A percentile compares a stretch with the other conserved stretches of the same genome.
Conservation (phyloP, 2,113 vertebrate genomes). For the Microtus pennsylvanicus region DNA sequence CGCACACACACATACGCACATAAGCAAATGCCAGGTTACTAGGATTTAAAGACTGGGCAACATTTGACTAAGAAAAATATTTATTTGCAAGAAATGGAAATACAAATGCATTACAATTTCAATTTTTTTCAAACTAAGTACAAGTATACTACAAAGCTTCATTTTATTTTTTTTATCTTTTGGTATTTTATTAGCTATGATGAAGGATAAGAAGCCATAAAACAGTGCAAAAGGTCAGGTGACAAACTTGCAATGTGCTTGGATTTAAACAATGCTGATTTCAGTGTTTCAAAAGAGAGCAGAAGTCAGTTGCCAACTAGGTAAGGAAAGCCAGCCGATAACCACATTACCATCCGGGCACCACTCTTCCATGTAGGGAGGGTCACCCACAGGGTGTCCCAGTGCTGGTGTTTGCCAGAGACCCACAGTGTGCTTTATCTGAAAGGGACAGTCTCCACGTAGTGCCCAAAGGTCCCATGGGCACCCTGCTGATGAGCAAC, state of each 20-base stretch:
- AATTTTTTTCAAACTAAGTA: slow-evolving; percentile 80
- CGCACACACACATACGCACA: rapidly evolving
- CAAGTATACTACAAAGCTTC: slow-evolving; percentile 84
- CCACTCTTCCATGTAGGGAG: background rate
- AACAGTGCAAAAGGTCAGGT: slow-evolving; percentile 36
- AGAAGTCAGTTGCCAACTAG: background rate
- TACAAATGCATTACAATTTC: slow-evolving; percentile 85
- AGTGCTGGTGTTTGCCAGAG: background rate
- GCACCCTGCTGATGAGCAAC: background rate
- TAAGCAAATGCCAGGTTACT: background rate
- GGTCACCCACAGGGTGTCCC: background rate
- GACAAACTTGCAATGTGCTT: slow-evolving; percentile 10
- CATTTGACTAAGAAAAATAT: slow-evolving; percentile 86
- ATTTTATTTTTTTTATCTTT: slow-evolving; percentile 47
- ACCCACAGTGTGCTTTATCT: background rate
- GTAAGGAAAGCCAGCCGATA: background rate
- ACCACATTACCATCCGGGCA: background rate
- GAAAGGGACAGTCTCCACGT: background rate
- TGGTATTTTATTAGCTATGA: slow-evolving; percentile 69
- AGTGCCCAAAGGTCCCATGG: background rate
- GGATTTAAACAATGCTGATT: slow-evolving; percentile 65
- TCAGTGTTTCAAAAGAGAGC: slow-evolving; percentile 52
- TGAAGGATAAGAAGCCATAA: slow-evolving; percentile 76
- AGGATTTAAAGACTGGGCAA: slow-evolving; percentile 65
- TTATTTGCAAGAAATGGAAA: slow-evolving; percentile 89